Base-by-base conservation (phyloP, 1,140 invertebrate genomes). In the Drosophila leontia region DNA sequence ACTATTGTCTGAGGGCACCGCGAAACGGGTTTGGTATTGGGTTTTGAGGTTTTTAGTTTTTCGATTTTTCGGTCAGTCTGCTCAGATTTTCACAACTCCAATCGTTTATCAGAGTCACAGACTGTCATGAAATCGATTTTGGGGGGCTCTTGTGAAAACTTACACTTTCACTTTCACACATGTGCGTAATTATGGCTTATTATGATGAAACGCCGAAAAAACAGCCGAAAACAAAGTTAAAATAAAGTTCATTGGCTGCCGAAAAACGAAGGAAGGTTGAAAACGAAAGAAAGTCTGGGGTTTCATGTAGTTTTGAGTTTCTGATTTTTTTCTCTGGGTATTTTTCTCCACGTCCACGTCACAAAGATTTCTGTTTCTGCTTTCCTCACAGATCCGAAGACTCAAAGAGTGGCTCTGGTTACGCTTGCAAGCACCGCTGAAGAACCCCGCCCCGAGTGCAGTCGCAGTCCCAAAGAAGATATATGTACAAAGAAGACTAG, bases 81-180 rank as follows among this genome's bases (percentile, higher is more conserved):
- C 37, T 0, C 17, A 39, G 55, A 51, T 78, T 71, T 74, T 78
- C 51, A 50, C 32, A 51, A 61, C 35, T 50, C 34, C 34, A 79
- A 79, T 60, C 15, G 35, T 60, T 62, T 83, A 65, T 65, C 65
- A 67, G 60, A 55, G 51, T 26, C 13, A 4, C 7, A 17, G 48
- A 23, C 55, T 62, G 60, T 77, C 67, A 77, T 50, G 19, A 65
- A 64, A 71, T 80, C 51, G 63, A 71, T 78, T 78, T 67, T 63
- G 17, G 32, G 32, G 61, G 44, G 17, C 60, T 69, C 61, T 50
- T 64, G 61, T 58, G 45, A 55, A 77, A 77, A 83, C 72, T 65
- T 50, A 78, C 59, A 81, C 84, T 88, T 88, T 88, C 84, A 90
- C 84, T 88, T 87, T 77, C 64, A 60, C 45, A 71, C 64, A 62